These are phyloP conservation scores for Trachemys scripta DNA, from an alignment of 2,113 vertebrate genomes.

Conservation along the genomic window DNA sequence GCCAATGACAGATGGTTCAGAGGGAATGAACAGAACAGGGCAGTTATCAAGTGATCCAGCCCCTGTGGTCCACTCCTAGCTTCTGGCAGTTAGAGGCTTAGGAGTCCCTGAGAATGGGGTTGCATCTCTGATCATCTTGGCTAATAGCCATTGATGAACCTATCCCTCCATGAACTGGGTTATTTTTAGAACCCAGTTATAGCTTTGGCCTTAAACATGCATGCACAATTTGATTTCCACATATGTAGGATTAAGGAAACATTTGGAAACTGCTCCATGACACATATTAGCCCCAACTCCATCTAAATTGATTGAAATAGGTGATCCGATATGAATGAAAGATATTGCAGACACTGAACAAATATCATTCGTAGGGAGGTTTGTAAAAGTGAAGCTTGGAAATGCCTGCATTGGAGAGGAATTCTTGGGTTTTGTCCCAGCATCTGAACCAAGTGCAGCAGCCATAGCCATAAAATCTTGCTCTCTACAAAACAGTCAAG, in stretches of 20 bases:
- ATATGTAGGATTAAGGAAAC: not conserved
- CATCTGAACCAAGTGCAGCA: not conserved
- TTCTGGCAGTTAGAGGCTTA: no score
- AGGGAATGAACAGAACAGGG: no score
- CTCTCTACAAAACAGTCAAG: not conserved
- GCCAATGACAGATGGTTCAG: no score
- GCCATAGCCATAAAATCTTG: no score
- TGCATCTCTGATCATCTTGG: no score
- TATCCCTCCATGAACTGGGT: no score
- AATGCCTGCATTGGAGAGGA: not conserved
- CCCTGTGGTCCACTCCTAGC: no score
- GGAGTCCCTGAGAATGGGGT: no score
- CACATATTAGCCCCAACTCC: not conserved
- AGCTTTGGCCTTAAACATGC: no score
- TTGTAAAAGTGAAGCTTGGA: not conserved
- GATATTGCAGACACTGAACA: not conserved
- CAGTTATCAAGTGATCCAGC: no score
- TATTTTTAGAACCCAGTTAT: no score
- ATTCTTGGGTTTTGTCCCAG: not conserved
- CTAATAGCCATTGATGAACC: no score
- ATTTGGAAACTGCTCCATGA: not conserved
- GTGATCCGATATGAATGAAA: not conserved
- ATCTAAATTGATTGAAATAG: not conserved
- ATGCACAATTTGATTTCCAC: not conserved
- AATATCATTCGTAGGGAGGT: not conserved